Conservation (phyloP, 2,888 invertebrate genomes). For the Cantharis lateralis region DNA sequence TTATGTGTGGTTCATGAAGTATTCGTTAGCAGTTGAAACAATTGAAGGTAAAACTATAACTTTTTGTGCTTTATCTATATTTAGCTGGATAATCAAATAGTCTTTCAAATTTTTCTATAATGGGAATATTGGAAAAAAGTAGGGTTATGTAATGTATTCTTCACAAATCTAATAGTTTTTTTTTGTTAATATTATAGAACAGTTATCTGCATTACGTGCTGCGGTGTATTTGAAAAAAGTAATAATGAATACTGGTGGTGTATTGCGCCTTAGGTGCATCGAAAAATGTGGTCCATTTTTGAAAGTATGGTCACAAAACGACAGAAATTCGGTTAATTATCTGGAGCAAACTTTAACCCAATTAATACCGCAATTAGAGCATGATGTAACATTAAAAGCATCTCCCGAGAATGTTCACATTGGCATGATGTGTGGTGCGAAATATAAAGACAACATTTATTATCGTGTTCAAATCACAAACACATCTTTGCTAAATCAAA, state of each 20-base stretch:
- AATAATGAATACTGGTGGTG: neutral
- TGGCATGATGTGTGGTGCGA: conserved; percentile 67
- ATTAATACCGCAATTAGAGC: conserved; percentile 58
- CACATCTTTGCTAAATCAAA: conserved; percentile 56
- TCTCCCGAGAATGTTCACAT: conserved; percentile 49
- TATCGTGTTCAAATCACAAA: conserved; percentile 67
- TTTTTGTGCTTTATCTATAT: neutral
- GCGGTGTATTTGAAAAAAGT: neutral
- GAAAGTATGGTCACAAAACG: conserved; percentile 73
- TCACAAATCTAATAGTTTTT: neutral
- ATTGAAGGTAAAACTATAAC: neutral
- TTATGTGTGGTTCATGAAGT: neutral
- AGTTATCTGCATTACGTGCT: neutral
- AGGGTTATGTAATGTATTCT: neutral
- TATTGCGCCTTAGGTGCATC: conserved; percentile 11
- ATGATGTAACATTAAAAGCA: conserved; percentile 51
- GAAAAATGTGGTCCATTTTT: conserved; percentile 72
- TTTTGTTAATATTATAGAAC: neutral
- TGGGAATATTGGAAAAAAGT: neutral
- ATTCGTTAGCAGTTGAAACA: neutral
- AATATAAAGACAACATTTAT: conserved; percentile 69
- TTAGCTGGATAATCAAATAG: neutral
- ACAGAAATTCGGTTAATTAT: conserved; percentile 61
- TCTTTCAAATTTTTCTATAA: too few species aligned
- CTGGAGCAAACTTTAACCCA: conserved; percentile 61